Percentiles rank a stretch among this genome's conserved stretches.
These are phyloP conservation scores for Cyprinodon tularosa DNA, from an alignment of 2,113 vertebrate species.

Conservation along the genomic window DNA sequence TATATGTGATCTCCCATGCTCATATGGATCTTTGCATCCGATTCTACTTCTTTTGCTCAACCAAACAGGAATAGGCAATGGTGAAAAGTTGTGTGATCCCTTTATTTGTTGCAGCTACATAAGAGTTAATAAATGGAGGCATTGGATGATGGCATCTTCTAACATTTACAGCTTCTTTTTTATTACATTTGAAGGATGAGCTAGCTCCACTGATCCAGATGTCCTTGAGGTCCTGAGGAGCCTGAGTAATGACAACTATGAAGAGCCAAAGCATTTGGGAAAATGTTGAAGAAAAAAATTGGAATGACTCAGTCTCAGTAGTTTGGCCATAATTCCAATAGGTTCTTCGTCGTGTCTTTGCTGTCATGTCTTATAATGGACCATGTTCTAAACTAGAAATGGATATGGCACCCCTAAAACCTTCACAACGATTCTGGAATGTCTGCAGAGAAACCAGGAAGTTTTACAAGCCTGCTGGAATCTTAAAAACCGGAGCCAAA, in stretches of 20 bases:
- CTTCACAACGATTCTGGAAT: slow-evolving; percentile 72
- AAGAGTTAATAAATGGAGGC: slow-evolving; percentile 10
- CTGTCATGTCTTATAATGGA: slow-evolving; percentile 51
- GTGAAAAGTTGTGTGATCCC: background rate
- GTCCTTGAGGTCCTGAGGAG: slow-evolving; percentile 77
- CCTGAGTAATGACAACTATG: slow-evolving; percentile 53
- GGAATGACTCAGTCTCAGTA: slow-evolving; percentile 20
- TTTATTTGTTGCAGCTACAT: background rate
- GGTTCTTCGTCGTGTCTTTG: slow-evolving; percentile 36
- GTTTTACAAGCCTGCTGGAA: slow-evolving; percentile 76
- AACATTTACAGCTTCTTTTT: background rate
- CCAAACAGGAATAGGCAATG: slow-evolving; percentile 2
- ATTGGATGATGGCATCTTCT: background rate
- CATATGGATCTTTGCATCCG: background rate
- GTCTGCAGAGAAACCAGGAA: slow-evolving; percentile 68
- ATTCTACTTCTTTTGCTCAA: background rate
- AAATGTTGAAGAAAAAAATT: slow-evolving; percentile 41
- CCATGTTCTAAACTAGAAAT: slow-evolving; percentile 55
- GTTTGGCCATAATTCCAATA: slow-evolving; percentile 18
- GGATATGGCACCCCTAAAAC: slow-evolving; percentile 53
- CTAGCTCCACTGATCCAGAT: slow-evolving; percentile 51
- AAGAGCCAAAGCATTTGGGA: slow-evolving; percentile 36
- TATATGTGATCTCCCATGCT: background rate
- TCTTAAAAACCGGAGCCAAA: slow-evolving; percentile 78
- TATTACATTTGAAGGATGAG: slow-evolving; percentile 19